A percentile compares a stretch with the other conserved stretches of the same genome.
phyloP scores from a whole-genome alignment of 2,113 vertebrate species.

The Pungitius pungitius region DNA sequence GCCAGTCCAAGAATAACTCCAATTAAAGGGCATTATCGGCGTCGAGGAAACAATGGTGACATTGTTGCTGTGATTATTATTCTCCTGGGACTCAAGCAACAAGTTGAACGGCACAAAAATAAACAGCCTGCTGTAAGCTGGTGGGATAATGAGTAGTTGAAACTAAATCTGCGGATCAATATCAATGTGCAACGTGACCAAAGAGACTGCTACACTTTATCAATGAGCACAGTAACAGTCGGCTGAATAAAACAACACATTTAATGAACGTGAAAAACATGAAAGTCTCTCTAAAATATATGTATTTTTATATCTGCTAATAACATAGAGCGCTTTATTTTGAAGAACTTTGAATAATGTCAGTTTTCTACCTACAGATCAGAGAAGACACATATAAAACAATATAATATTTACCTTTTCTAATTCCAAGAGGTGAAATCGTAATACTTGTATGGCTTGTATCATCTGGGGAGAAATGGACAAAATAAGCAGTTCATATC shows the following conservation, averaged over 20 bases:
- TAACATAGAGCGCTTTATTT: background rate
- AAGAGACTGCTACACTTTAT: conserved; percentile 43
- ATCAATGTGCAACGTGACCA: conserved; percentile 56
- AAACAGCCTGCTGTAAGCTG: conserved; percentile 59
- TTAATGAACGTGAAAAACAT: conserved; percentile 25
- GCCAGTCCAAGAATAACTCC: conserved; percentile 86
- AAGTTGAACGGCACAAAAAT: conserved; percentile 83
- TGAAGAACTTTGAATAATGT: background rate
- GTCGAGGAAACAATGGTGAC: conserved; percentile 94
- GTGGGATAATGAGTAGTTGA: conserved; percentile 64
- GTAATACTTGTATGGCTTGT: conserved; percentile 99
- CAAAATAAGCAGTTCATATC: conserved; percentile 21
- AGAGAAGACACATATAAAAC: background rate
- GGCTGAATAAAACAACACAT: conserved; percentile 45
- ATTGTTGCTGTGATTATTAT: conserved; percentile 92
- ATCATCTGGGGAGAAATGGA: conserved; percentile 88
- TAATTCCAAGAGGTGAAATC: conserved; percentile 99
- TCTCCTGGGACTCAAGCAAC: conserved; percentile 92
- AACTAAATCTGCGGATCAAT: conserved; percentile 74
- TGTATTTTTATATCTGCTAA: conserved; percentile 7
- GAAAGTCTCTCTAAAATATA: conserved; percentile 14
- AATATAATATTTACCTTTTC: conserved; percentile 91
- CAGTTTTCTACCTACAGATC: background rate
- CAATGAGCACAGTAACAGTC: conserved; percentile 52
- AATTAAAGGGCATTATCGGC: conserved; percentile 81